A percentile compares a stretch with the other conserved stretches of the same genome.
Evolutionary conservation across 2,113 vertebrate genomes (phyloP).

Genomic region (Nothobranchius kuhntae): DNA sequence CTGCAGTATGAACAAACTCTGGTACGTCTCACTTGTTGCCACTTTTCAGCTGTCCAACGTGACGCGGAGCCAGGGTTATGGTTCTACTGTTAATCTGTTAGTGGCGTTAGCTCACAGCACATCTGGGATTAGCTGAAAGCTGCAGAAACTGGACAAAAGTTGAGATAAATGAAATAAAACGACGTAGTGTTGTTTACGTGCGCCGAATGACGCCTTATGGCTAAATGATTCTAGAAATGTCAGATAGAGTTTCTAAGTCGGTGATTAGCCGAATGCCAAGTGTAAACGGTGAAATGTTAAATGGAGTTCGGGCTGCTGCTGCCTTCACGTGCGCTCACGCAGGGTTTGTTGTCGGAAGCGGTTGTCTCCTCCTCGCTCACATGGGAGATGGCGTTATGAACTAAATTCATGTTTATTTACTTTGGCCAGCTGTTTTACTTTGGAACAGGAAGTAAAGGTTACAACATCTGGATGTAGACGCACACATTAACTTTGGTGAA

Average conservation of each 20-base stretch:
- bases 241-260: background rate
- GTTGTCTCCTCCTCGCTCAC: background rate
- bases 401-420: background rate
- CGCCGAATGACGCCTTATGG: slow-evolving; percentile 21
- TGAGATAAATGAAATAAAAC: background rate
- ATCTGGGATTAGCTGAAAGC: background rate
- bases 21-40: slow-evolving; percentile 81
- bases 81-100: background rate
- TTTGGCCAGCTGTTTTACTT: background rate
- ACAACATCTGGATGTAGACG: background rate
- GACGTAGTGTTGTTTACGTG: too few relatives aligned
- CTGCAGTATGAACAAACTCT: slow-evolving; percentile 95
- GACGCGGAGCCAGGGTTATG: background rate
- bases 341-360: background rate
- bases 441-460: background rate
- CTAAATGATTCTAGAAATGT: fast-evolving
- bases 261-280: fast-evolving
- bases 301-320: background rate
- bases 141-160: slow-evolving; percentile 4
- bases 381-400: background rate
- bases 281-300: background rate
- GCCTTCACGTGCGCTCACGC: slow-evolving; percentile 1
- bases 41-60: background rate
- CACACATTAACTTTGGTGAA: too few relatives aligned
- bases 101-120: background rate